These are phyloP conservation scores for Phainopepla nitens DNA, from an alignment of 2,113 vertebrate species.

Conservation along the genomic window DNA sequence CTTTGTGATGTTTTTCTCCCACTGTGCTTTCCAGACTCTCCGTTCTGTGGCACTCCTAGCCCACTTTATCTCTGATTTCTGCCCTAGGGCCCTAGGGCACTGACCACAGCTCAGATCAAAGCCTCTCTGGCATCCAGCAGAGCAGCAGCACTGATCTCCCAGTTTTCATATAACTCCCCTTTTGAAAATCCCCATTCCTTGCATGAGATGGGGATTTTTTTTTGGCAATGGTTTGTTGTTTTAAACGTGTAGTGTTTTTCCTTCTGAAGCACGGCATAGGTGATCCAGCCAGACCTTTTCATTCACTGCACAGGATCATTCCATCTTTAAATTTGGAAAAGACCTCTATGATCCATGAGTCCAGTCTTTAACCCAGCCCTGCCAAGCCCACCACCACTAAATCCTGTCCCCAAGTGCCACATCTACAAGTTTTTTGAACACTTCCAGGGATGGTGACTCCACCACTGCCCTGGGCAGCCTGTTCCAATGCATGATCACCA, in stretches of 20 bases:
- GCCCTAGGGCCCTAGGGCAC: background rate
- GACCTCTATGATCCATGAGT: rapidly evolving
- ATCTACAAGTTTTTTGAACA: too few species aligned
- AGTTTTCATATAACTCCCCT: background rate
- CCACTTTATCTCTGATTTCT: background rate
- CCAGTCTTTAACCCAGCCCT: background rate
- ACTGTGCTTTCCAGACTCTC: background rate
- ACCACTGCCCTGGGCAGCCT: background rate
- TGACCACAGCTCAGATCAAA: rapidly evolving
- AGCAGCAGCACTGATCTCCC: background rate
- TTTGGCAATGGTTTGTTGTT: background rate
- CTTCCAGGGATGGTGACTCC: background rate
- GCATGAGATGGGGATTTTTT: background rate
- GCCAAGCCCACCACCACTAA: background rate
- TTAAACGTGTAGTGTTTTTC: background rate
- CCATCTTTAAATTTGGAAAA: background rate
- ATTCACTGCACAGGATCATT: background rate
- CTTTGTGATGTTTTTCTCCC: background rate
- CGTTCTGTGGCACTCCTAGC: background rate
- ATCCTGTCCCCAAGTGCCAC: background rate
- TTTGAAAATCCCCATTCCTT: background rate
- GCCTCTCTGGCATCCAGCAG: background rate
- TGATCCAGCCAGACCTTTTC: background rate
- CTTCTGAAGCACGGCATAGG: rapidly evolving
- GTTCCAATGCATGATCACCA: background rate